A percentile compares a stretch with the other conserved stretches of the same genome.
phyloP scores from a whole-genome alignment of 64 coral and sea anemone species.

The Pocillopora verrucosa region DNA sequence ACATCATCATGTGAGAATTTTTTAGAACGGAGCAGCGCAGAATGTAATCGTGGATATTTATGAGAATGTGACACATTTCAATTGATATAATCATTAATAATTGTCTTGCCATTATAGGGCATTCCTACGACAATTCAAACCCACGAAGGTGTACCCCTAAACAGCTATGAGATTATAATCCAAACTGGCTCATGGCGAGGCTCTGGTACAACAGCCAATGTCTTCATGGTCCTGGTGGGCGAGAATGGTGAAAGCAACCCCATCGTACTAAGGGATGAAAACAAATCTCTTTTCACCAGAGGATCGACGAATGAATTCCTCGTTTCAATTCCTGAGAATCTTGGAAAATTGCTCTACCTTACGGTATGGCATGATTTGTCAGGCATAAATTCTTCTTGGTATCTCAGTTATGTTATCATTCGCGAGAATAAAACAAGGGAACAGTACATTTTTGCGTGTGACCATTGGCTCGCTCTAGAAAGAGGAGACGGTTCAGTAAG shows the following conservation, averaged over 20 bases:
- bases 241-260: constrained; percentile 20
- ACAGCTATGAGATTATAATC: constrained; percentile 35
- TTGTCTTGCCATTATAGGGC: constrained; percentile 20
- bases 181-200: constrained; percentile 48
- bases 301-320: constrained; percentile 63
- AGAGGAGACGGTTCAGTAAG: constrained; percentile 50
- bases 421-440: constrained; percentile 40
- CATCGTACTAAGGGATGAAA: constrained; percentile 40
- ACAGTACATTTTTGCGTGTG: constrained; percentile 59
- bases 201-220: constrained; percentile 61
- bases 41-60: no score
- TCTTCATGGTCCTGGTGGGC: constrained; percentile 28
- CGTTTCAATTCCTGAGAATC: constrained; percentile 30
- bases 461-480: constrained; percentile 36
- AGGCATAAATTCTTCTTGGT: constrained; percentile 67
- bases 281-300: constrained; percentile 45
- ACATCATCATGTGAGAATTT: no score
- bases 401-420: constrained; percentile 60
- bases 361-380: constrained; percentile 73
- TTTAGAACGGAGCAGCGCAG: no score
- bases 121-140: constrained; percentile 50
- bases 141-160: not conserved
- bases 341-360: constrained; percentile 53
- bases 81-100: not conserved
- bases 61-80: not conserved